Evolutionary conservation across 2,797 vertebrate species (phyloP).

Genomic region (Chloroceryle amazona): DNA sequence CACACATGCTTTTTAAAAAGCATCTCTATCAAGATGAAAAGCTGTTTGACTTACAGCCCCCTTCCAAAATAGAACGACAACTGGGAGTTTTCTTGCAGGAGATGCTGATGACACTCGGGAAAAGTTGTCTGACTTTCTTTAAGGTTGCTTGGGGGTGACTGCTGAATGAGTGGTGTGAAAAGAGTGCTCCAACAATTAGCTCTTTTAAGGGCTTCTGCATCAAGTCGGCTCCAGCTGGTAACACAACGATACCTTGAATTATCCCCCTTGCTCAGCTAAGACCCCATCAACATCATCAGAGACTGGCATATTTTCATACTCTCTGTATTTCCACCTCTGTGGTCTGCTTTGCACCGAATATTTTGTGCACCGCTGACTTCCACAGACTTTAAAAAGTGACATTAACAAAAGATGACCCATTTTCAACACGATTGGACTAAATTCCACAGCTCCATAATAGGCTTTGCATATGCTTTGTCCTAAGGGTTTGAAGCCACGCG

Average conservation of each 20-base stretch:
- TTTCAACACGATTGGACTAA: neutral
- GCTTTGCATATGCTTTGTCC: conserved; percentile 48
- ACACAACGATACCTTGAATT: neutral
- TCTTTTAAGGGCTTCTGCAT: neutral
- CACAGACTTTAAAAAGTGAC: neutral
- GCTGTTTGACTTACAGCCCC: conserved; percentile 18
- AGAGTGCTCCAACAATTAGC: neutral
- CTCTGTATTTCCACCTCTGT: neutral
- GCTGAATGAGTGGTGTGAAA: neutral
- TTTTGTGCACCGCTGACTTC: conserved; percentile 8
- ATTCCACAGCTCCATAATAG: neutral
- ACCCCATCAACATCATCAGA: rapidly evolving
- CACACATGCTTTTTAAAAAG: neutral
- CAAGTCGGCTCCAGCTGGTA: neutral
- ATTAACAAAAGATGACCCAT: conserved; percentile 64
- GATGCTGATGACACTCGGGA: neutral
- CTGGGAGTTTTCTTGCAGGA: neutral
- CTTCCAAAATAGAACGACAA: neutral
- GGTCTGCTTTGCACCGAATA: neutral
- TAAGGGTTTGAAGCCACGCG: neutral
- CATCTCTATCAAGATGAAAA: neutral
- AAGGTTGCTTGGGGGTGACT: neutral
- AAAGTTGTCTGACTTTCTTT: neutral
- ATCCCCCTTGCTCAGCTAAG: neutral
- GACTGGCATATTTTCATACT: neutral